Conservation (phyloP, 1,140 invertebrate species). For the Drosophila guanche region DNA sequence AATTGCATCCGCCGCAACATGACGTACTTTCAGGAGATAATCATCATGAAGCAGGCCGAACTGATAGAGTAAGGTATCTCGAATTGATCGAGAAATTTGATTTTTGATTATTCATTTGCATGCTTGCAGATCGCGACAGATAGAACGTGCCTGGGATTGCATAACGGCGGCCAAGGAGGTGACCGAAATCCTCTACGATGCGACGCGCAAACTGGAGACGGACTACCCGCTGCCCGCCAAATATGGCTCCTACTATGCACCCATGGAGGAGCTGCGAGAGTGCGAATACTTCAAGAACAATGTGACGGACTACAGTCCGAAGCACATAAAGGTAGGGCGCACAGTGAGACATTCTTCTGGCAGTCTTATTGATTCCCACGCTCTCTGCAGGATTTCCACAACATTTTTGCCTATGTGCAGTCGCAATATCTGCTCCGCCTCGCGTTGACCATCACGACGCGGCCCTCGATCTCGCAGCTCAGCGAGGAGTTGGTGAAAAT, state of each 20-base stretch:
- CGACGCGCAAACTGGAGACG: conserved; percentile 74
- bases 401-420: conserved; percentile 82
- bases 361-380: not conserved
- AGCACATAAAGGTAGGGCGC: conserved; percentile 72
- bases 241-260: conserved; percentile 68
- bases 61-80: conserved; percentile 68
- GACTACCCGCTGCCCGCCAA: conserved; percentile 69
- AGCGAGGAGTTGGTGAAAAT: conserved; percentile 71
- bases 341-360: no score
- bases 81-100: no score
- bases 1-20: conserved; percentile 81
- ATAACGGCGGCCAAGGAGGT: conserved; percentile 81
- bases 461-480: conserved; percentile 70
- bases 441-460: conserved; percentile 73
- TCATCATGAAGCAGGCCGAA: conserved; percentile 80
- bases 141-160: conserved; percentile 81
- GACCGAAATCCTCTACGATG: conserved; percentile 78
- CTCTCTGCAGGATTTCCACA: conserved; percentile 75
- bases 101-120: not conserved
- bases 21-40: conserved; percentile 83
- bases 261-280: conserved; percentile 80
- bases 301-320: conserved; percentile 80
- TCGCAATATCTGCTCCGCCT: conserved; percentile 78
- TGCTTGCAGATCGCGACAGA: conserved; percentile 71
- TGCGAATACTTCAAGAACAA: conserved; percentile 83